Percentiles rank a stretch among this genome's conserved stretches.
phyloP scores from a whole-genome alignment of 1,140 invertebrate species.

The Diprion similis region DNA sequence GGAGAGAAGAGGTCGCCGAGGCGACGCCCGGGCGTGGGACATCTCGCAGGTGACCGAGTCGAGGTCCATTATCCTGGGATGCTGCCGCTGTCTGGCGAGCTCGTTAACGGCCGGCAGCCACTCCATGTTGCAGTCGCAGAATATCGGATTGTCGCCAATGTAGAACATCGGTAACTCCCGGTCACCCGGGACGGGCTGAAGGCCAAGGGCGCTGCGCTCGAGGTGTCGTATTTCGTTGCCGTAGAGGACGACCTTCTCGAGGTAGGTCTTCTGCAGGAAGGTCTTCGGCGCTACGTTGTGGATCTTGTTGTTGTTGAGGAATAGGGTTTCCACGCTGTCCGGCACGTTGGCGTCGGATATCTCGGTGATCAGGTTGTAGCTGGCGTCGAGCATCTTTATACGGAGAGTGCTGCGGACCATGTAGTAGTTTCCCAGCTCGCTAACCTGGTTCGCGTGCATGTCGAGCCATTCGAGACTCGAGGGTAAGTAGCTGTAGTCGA shows the following conservation, averaged over 20 bases:
- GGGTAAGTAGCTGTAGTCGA: constrained; percentile 89
- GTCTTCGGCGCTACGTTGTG: constrained; percentile 73
- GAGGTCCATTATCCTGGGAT: constrained; percentile 89
- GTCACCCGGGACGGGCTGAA: constrained; percentile 70
- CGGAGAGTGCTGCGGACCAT: constrained; percentile 66
- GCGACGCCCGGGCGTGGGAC: constrained; percentile 81
- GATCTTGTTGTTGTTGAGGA: constrained; percentile 80
- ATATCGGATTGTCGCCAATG: constrained; percentile 81
- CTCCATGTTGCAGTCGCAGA: constrained; percentile 86
- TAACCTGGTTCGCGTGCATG: constrained; percentile 87
- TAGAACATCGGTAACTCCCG: constrained; percentile 77
- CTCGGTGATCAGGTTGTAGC: constrained; percentile 74
- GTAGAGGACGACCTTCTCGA: constrained; percentile 78
- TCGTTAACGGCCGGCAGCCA: constrained; percentile 82
- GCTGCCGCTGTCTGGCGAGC: constrained; percentile 75
- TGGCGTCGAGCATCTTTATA: constrained; percentile 79
- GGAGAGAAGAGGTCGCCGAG: constrained; percentile 83
- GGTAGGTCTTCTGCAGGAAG: constrained; percentile 72
- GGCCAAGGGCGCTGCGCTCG: constrained; percentile 73
- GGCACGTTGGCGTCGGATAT: constrained; percentile 74
- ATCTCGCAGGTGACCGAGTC: constrained; percentile 91
- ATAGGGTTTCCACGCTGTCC: constrained; percentile 75
- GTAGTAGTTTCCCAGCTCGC: constrained; percentile 80
- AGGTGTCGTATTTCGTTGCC: constrained; percentile 77
- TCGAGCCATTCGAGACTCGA: constrained; percentile 86